Base-by-base conservation (phyloP, 2,113 vertebrate genomes). In the Galbula dea region DNA sequence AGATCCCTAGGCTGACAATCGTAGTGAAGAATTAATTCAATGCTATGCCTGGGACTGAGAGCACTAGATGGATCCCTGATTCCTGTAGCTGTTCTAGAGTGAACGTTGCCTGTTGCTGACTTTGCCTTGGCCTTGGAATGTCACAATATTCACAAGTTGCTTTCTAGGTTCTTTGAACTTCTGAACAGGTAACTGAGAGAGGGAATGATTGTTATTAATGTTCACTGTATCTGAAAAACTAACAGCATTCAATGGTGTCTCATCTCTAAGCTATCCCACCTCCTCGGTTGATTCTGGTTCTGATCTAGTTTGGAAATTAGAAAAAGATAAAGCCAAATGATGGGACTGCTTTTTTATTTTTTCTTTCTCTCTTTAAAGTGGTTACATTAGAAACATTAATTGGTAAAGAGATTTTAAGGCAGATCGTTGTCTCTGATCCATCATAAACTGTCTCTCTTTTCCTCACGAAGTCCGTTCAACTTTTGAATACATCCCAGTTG, bases 41-140 rank as follows among this genome's bases (percentile, higher is more conserved):
- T 72, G 22, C 29, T 46, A 1, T 72, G 21, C 7, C 21, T 79
- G 37, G 41, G 49, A 27, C 29, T 32, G 30, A n/a, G 43, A 65
- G 34, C 3, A 6, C 18, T n/a, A 29, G 36, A 4, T 57, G 52
- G 37, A 37, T 65, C 57, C 46, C 51, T 10, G 23, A 51, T 73
- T 63, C 66, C 69, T 66, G 12, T 52, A 71, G 24, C 32, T 58
- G 6, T 65, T 83, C 85, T 94, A 89, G 94, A 96, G 94, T 96
- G 93, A 97, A 93, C 76, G 74, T 95, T 95, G 94, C 93, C 87
- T 92, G 20, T 58, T 72, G 81, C n/a, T 78, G 88, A 32, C 45
- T 94, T 86, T 32, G 58, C 74, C 37, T 89, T 93, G 84, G 51
- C 49, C 32, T 90, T 0, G 15, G 79, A 46, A 63, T 93, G 72